These are phyloP conservation scores for Eueremaeus valkanovi DNA, from an alignment of 2,888 invertebrate genomes.

Conservation along the genomic window DNA sequence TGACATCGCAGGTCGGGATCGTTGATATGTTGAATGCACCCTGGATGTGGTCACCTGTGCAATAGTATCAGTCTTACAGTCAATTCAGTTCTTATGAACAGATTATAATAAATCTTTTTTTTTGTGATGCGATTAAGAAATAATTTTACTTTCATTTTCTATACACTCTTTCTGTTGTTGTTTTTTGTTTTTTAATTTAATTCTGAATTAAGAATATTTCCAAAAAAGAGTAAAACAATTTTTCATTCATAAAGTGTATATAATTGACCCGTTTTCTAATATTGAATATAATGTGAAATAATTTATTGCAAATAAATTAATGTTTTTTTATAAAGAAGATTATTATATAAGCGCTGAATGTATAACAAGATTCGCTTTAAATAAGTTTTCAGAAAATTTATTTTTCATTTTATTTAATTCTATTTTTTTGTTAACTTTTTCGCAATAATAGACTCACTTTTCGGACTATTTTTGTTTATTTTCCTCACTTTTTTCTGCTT, in stretches of 20 bases:
- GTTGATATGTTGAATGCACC: slow-evolving; percentile 40
- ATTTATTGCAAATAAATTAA: background rate
- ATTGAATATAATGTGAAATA: background rate
- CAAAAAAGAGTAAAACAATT: background rate
- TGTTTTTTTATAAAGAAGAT: too few relatives aligned
- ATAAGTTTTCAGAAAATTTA: too few relatives aligned
- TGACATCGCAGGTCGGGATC: slow-evolving; percentile 33
- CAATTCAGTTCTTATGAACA: too few relatives aligned
- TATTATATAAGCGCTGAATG: background rate
- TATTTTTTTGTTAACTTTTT: too few relatives aligned
- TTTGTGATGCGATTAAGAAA: background rate
- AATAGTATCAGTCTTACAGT: background rate
- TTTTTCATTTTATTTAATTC: too few relatives aligned
- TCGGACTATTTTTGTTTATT: too few relatives aligned
- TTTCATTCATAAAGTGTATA: background rate
- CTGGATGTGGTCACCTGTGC: slow-evolving; percentile 39
- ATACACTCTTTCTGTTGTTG: too few relatives aligned
- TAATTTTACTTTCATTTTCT: background rate
- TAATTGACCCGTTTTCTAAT: background rate
- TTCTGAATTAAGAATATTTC: background rate
- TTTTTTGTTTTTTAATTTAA: background rate
- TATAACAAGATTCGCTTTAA: background rate
- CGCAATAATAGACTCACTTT: too few relatives aligned
- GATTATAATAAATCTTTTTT: too few relatives aligned
- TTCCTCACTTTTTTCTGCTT: too few relatives aligned